Base-by-base conservation (phyloP, 1,140 invertebrate genomes). In the Bombus waltoni region DNA sequence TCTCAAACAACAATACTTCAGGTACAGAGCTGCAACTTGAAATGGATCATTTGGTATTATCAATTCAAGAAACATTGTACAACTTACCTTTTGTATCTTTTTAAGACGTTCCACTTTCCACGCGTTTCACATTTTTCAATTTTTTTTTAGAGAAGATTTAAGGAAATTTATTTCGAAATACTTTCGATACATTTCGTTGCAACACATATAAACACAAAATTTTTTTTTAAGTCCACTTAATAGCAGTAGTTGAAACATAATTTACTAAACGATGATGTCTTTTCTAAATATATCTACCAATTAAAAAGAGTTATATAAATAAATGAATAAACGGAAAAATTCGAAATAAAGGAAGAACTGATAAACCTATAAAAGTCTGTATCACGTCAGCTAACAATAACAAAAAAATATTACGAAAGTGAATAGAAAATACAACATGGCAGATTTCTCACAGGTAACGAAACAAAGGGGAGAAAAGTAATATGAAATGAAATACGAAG, bases 401-500 rank as follows among this genome's bases (percentile, higher is more conserved):
- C 38, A 47, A 62, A 40, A 28, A 83, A 32, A 62, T 72, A 32
- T 84, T 79, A 35, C 47, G 82, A 57, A 68, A 84, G 53, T 25
- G 44, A n/a, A 38, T 18, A 78, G 38, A 47, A 53, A 42, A 42
- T 35, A 53, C 13, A 18, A 35, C 59, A 18, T 44, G 35, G 68
- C 13, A 32, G 3, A 44, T 42, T 79, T 84, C 83, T 40, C 83
- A 84, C 75, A 35, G 6, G 47, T 28, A 40, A 72, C 53, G 40
- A 72, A 57, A n/a, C 32, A 66, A 66, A 18, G 32, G 44, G 35
- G 65, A 32, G 44, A 25, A 79, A 79, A 59, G 15, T 84, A 80
- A 79, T 84, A 59, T 35, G 47, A 72, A 84, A 72, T 62, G 28
- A 35, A 80, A 38, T 40, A 59, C 32, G 25, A 79, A 72, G 83